Conservation (phyloP, 2,113 vertebrate species). For the Mirza zaza region DNA sequence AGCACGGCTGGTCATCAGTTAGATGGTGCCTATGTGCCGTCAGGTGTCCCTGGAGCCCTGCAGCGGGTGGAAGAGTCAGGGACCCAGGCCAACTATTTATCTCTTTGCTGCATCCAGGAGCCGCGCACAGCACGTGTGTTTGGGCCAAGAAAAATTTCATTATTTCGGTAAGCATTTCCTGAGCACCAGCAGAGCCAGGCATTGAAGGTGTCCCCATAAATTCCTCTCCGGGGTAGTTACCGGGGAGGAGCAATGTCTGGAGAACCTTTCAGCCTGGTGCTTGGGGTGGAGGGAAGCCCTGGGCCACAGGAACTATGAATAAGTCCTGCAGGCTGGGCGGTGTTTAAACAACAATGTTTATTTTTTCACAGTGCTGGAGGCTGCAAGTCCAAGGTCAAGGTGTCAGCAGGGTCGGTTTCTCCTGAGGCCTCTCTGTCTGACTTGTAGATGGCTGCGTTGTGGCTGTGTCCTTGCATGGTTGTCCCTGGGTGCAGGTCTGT, state of each 20-base stretch:
- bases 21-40: accelerated
- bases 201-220: accelerated
- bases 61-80: neutral
- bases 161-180: accelerated
- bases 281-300: accelerated
- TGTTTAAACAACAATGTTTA: accelerated
- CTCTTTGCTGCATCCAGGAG: neutral
- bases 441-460: accelerated
- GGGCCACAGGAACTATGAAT: accelerated
- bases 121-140: neutral
- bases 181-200: neutral
- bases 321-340: neutral
- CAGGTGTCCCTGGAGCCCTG: neutral
- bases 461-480: accelerated
- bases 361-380: neutral
- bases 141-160: neutral
- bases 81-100: accelerated
- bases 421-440: neutral
- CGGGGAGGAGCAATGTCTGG: accelerated
- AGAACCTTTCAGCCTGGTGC: neutral
- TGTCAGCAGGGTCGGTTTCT: accelerated
- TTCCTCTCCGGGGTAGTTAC: neutral
- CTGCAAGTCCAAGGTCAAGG: neutral
- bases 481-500: neutral
- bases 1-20: neutral